Conservation (phyloP, 1,140 invertebrate genomes). For the Neodiprion lecontei region DNA sequence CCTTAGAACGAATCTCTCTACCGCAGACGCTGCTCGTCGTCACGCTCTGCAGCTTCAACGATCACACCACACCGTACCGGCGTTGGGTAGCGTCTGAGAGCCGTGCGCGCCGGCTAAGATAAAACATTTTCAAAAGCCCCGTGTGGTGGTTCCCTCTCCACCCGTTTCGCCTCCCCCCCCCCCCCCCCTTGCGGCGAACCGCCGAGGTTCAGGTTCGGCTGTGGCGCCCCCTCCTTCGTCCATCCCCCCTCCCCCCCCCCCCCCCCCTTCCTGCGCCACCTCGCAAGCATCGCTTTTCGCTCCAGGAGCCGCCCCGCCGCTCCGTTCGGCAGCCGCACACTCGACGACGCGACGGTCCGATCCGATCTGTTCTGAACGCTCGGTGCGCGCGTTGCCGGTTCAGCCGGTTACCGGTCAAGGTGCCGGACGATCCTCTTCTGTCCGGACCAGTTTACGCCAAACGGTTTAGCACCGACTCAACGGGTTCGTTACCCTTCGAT, state of each 20-base stretch:
- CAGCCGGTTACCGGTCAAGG: too few species aligned
- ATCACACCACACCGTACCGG: constrained; percentile 50
- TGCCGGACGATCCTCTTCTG: too few species aligned
- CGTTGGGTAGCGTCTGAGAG: constrained; percentile 59
- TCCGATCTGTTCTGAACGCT: too few species aligned
- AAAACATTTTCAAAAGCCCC: constrained; percentile 62
- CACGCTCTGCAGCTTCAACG: background rate
- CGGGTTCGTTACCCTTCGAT: too few species aligned
- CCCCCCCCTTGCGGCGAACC: constrained; percentile 15
- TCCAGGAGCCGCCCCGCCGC: background rate
- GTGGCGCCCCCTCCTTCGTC: background rate
- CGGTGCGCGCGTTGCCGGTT: too few species aligned
- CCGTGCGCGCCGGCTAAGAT: constrained; percentile 52
- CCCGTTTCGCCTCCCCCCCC: constrained; percentile 7
- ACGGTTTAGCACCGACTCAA: too few species aligned
- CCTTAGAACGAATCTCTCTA: background rate
- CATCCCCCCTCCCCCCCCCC: constrained; percentile 19
- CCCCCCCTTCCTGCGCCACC: background rate
- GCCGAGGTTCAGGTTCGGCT: constrained; percentile 8
- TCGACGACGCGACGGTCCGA: too few species aligned
- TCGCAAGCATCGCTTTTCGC: background rate
- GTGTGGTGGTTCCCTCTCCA: constrained; percentile 29
- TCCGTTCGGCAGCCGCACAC: background rate
- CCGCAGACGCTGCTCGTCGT: background rate
- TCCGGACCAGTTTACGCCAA: too few species aligned